A percentile compares a stretch with the other conserved stretches of the same genome.
These are phyloP conservation scores for Orchesella flavescens DNA, from an alignment of 2,888 invertebrate species.

Conservation along the genomic window DNA sequence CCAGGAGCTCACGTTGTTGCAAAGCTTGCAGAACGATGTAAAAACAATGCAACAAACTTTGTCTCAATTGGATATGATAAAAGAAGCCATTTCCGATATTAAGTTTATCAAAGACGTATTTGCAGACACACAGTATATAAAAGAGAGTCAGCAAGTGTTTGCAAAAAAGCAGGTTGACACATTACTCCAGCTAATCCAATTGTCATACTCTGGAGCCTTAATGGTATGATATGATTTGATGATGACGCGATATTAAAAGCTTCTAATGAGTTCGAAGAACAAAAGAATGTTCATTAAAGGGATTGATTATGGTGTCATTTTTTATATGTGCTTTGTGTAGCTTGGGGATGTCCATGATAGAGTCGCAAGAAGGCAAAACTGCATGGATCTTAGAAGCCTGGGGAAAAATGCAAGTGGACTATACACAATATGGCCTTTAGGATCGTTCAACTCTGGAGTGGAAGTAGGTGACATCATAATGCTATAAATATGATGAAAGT, in stretches of 20 bases:
- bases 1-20: constrained; percentile 52
- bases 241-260: too few relatives aligned
- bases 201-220: constrained; percentile 46
- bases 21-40: constrained; percentile 56
- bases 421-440: constrained; percentile 50
- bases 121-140: constrained; percentile 57
- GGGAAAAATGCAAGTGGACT: constrained; percentile 53
- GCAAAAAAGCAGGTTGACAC: constrained; percentile 48
- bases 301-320: background rate
- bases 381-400: constrained; percentile 38
- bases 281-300: background rate
- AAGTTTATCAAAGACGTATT: constrained; percentile 52
- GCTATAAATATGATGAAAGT: background rate
- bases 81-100: constrained; percentile 38
- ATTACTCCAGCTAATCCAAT: constrained; percentile 45
- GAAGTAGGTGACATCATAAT: constrained; percentile 36
- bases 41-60: constrained; percentile 39
- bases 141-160: constrained; percentile 51
- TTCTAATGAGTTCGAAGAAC: background rate
- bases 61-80: constrained; percentile 41
- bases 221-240: constrained; percentile 52
- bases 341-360: constrained; percentile 55
- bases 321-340: constrained; percentile 9
- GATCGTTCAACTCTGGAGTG: constrained; percentile 39
- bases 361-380: constrained; percentile 44